Base-by-base conservation (phyloP, 2,888 invertebrate genomes). In the Lochmaea capreae region DNA sequence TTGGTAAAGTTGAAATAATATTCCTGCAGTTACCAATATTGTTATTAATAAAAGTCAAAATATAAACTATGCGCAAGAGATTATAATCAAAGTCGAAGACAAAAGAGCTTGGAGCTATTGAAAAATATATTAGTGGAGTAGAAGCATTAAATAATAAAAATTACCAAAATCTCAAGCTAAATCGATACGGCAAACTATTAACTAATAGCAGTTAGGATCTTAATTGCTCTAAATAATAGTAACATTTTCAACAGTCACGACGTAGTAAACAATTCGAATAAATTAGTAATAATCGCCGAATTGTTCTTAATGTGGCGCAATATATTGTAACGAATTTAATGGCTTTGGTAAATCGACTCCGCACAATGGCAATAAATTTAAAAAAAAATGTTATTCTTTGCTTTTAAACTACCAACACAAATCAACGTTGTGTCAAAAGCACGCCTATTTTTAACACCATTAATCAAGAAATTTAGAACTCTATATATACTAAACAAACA, bases 281-380 rank as follows among this genome's bases (percentile, higher is more conserved):
- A 59, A 59, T 59, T 59, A 59, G 33, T 59, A 26, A 59, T 59
- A 26, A 59, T 59, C 16, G 59, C 12, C 26, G 59, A 59, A 59
- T 33, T 59, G 59, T 12, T 59, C 59, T 26, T 6, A 59, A 59
- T 59, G 1, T 59, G 12, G 59, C 6, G 59, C 33, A 59, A 59
- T 26, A 59, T 6, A 33, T 4, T 33, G n/a, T 12, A 59, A 26
- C 14, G 14, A 22, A 59, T 33, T 26, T 9, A 59, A 59, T 59
- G 14, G 10, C 57, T 58, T 11, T 14, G 33, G 12, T 26, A 11
- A 59, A 59, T 59, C 33, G 39, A 16, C 18, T 62, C 42, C 26
- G 22, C 39, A 62, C 63, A 69, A 69, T 69, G 18, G 42, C 18
- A 62, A 69, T 69, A 63, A 69, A 69, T 69, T 54, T n/a, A n/a